A percentile compares a stretch with the other conserved stretches of the same genome.
Conservation (phyloP, 2,113 vertebrate species). For the Trinectes maculatus region DNA sequence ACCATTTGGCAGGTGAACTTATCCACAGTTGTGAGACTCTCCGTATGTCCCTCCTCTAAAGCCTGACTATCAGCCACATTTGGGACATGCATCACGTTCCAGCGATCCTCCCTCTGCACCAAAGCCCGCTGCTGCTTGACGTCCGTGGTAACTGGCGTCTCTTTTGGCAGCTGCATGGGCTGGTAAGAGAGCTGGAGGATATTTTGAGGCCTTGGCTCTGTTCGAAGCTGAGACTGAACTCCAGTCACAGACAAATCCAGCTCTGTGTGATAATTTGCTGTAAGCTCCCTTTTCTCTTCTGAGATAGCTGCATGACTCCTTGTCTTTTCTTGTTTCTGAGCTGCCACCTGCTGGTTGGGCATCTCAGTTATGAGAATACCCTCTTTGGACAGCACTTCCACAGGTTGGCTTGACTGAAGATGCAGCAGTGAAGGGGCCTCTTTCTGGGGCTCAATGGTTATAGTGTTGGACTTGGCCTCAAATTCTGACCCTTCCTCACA, state of each 20-base stretch:
- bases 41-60: constrained; percentile 78
- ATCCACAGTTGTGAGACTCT: constrained; percentile 75
- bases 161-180: constrained; percentile 82
- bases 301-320: constrained; percentile 69
- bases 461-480: constrained; percentile 52
- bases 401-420: constrained; percentile 75
- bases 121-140: constrained; percentile 79
- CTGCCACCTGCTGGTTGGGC: constrained; percentile 73
- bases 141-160: constrained; percentile 68
- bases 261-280: constrained; percentile 74
- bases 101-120: constrained; percentile 83
- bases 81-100: constrained; percentile 79
- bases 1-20: constrained; percentile 63
- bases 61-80: constrained; percentile 75
- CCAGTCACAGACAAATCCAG: constrained; percentile 74
- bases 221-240: constrained; percentile 63
- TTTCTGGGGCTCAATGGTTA: constrained; percentile 68
- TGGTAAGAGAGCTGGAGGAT: constrained; percentile 79
- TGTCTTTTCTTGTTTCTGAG: constrained; percentile 80
- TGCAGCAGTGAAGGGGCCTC: constrained; percentile 77
- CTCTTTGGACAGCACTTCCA: constrained; percentile 82
- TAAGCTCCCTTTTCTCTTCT: constrained; percentile 80
- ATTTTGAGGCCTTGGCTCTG: constrained; percentile 72
- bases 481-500: constrained; percentile 76
- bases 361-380: constrained; percentile 74